Base-by-base conservation (phyloP, 2,888 invertebrate species). In the Euproctis similis region DNA sequence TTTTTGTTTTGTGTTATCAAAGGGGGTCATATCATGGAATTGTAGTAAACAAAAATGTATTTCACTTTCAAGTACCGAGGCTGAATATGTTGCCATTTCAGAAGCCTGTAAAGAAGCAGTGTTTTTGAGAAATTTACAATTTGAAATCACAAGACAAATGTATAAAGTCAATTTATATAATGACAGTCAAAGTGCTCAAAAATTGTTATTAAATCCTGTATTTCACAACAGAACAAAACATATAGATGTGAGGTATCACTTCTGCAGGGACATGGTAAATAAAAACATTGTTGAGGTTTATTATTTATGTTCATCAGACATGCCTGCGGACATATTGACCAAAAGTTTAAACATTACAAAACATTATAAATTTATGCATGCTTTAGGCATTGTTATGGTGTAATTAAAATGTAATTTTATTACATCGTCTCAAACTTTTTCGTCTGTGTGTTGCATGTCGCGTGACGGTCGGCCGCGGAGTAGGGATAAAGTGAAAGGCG, bases 151-250 rank as follows among this genome's bases (percentile, higher is more conserved):
- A 1, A 14, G 9, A 10, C 1, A 12, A 4, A 22, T 14, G 8
- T 1, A 14, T 5, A 5, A 2, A 6, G 5, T 14, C 16, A 1
- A 11, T 4, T 2, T 27, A 2, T 22, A n/a, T 22, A 27, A 10
- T 14, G 21, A 27, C 8, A 27, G n/a, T 4, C 21, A 27, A 16
- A 27, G 27, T 27, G 27, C 27, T 16, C 1, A n/a, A n/a, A 26
- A n/a, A 8, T 11, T 25, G 3, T 17, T 10, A 9, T 1, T 11
- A 11, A 25, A 17, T 17, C 9, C 9, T 20, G 10, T 24, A 6
- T 13, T 13, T 16, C 10, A 12, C 9, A 12, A 12, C 8, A 2
- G 8, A 14, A 20, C 2, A 9, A 20, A 18, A 11, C 26, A 26
- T 28, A 22, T 20, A 9, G 20, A 20, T 9, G 20, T 9, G 2